Evolutionary conservation across 2,113 vertebrate species (phyloP), one percentile per base, ranked within the genome.

Genomic region (Pavo muticus): DNA sequence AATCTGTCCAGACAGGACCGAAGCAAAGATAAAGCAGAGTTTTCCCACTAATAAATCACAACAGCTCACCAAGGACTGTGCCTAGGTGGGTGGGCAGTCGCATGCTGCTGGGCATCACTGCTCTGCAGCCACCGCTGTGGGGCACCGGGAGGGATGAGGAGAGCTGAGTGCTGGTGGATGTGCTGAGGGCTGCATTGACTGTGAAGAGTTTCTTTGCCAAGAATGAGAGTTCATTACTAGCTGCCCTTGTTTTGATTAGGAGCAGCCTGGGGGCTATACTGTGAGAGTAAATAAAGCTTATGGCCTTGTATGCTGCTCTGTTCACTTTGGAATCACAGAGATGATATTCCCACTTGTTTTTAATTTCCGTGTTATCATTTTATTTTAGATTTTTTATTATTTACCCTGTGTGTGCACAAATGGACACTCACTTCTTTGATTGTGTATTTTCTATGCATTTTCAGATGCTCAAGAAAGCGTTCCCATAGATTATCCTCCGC

Each of bases 171-270:
- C 68, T 25, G 79, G 5, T 1, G 0, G 52, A 57, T 86, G 57
- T 82, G 47, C 47, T 68, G 54, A 0, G 0, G n/a, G 11, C 70
- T 71, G 73, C 78, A 44, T 61, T 91, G n/a, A 12, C 70, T 56
- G 45, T 82, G 60, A 92, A 56, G 35, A 2, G 47, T 80, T 64
- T 65, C 27, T 84, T 40, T 93, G 81, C 87, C 91, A 93, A 80
- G 95, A 84, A 79, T 69, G 27, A 84, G 69, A 74, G 75, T 93
- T 95, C 40, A 21, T 72, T 88, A 42, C 44, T 88, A 76, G 60
- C 57, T 9, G 69, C 9, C 35, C 88, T 95, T 91, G 91, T 96
- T 96, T 97, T 61, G 71, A 75, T 93, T 83, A 85, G 85, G 42
- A 78, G 67, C 77, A 94, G 65, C 68, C 9, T 1, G 8, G 45